Evolutionary conservation across 2,888 invertebrate genomes (phyloP).

Genomic region (Drosophila mayaguana): DNA sequence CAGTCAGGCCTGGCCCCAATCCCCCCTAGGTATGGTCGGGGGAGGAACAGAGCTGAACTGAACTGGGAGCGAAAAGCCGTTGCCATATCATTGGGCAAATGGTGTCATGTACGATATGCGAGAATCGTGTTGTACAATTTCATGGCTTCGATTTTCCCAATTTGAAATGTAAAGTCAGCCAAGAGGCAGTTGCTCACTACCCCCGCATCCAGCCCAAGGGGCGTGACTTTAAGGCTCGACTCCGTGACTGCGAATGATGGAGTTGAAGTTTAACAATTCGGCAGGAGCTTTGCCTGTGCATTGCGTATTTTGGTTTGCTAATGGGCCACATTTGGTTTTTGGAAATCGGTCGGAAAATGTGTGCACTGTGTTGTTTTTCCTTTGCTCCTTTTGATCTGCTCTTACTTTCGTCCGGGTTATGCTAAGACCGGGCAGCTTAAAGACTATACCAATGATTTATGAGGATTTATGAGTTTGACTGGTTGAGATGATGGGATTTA

Average conservation of each 20-base stretch:
- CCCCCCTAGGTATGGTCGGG: neutral
- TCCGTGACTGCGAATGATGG: conserved; percentile 36
- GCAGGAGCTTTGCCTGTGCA: conserved; percentile 17
- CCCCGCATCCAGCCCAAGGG: neutral
- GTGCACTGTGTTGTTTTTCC: conserved; percentile 48
- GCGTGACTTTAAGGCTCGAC: conserved; percentile 20
- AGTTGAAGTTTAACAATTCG: conserved; percentile 23
- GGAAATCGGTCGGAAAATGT: conserved; percentile 77
- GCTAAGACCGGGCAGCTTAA: conserved; percentile 49
- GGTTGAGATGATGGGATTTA: conserved; percentile 39
- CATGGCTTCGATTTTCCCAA: conserved; percentile 78
- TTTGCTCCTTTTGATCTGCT: conserved; percentile 4
- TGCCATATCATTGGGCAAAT: conserved; percentile 63
- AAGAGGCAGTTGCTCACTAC: neutral
- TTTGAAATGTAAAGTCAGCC: conserved; percentile 61
- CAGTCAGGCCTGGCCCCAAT: neutral
- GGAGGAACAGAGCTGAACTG: neutral
- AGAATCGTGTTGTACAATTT: conserved; percentile 80
- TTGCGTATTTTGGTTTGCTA: conserved; percentile 78
- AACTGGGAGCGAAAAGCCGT: conserved; percentile 33
- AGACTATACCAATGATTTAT: conserved; percentile 52
- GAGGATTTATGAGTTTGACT: conserved; percentile 25
- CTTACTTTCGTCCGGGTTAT: conserved; percentile 2
- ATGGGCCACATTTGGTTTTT: conserved; percentile 75
- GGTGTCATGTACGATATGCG: conserved; percentile 80